phyloP scores from a whole-genome alignment of 2,113 vertebrate genomes.

The Campylomormyrus numenius region DNA sequence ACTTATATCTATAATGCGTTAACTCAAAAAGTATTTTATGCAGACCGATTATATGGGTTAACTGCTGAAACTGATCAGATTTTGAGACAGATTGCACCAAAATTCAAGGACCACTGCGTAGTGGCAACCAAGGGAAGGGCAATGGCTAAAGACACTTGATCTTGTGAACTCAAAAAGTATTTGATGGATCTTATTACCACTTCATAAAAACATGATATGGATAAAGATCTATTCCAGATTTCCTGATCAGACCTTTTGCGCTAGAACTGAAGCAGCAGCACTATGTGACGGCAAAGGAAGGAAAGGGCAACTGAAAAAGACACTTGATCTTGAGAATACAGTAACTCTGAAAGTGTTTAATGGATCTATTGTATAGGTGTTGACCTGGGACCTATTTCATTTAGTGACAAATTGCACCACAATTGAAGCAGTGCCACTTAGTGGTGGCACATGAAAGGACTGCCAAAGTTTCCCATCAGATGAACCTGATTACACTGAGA shows the following conservation, averaged over 20 bases:
- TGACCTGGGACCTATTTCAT: not conserved
- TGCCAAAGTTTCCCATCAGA: not conserved
- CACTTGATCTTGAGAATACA: not conserved
- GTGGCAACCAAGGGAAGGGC: not conserved
- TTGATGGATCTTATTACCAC: not conserved
- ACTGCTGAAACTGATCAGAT: not conserved
- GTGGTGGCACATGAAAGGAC: not conserved
- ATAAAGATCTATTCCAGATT: not conserved
- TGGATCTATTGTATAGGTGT: not conserved
- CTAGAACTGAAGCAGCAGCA: not conserved
- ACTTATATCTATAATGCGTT: not conserved
- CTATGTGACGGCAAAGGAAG: not conserved
- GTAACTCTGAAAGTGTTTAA: not conserved
- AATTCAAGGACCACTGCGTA: not conserved
- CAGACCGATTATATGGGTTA: not conserved
- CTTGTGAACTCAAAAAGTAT: not conserved
- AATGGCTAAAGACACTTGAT: not conserved
- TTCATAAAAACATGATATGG: not conserved
- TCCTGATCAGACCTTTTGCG: not conserved
- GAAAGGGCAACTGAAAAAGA: no score
- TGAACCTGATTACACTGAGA: not conserved
- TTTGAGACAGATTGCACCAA: not conserved
- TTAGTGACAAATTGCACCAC: not conserved
- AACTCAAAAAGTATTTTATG: not conserved
- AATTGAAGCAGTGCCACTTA: not conserved